Base-by-base conservation (phyloP, 92 coral and sea anemone species). In the Epizoanthus illoricatus region DNA sequence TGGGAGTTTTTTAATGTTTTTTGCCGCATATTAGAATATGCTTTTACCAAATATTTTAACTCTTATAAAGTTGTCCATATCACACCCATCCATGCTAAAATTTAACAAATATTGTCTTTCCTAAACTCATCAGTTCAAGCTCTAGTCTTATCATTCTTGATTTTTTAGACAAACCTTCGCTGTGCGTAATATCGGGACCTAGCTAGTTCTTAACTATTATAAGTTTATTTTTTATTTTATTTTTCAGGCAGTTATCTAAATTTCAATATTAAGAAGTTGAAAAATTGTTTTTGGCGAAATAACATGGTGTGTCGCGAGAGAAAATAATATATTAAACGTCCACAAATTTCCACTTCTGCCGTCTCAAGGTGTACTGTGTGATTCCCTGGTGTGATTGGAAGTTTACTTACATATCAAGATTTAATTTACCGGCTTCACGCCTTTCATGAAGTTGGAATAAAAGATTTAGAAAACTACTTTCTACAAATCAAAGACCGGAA, bases 121-220 rank as follows among this genome's bases (percentile, higher is more conserved):
- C 18, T 68, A 15, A 39, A 9, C 21, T 68, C 16, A 66, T 66
- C 36, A 23, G n/a, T 5, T 24, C 7, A 4, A 8, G 52, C 5
- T 5, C 57, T 19, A 45, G 0, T 5, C 28, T 41, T 55, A 24
- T 71, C 13, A 49, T 45, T 39, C 18, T 71, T 17, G 10, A 43
- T 11, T 7, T 71, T 64, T n/a, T n/a, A n/a, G 76, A 71, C 76
- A 71, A 56, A 24, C 52, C 18, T 71, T 19, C 36, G 76, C 42
- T 49, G 12, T 49, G 56, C 56, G 12, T 8, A 49, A 49, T 0
- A 49, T 0, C 11, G 13, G 33, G 33, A 1, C 33, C 33, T 28
- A 28, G 33, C n/a, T n/a, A n/a, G n/a, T n/a, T 49, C 55, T 49
- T 49, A 49, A 49, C 36, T 43, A 21, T 15, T 71, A 5, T n/a